Conservation (phyloP, 2,113 vertebrate genomes). For the Leptosomus discolor region DNA sequence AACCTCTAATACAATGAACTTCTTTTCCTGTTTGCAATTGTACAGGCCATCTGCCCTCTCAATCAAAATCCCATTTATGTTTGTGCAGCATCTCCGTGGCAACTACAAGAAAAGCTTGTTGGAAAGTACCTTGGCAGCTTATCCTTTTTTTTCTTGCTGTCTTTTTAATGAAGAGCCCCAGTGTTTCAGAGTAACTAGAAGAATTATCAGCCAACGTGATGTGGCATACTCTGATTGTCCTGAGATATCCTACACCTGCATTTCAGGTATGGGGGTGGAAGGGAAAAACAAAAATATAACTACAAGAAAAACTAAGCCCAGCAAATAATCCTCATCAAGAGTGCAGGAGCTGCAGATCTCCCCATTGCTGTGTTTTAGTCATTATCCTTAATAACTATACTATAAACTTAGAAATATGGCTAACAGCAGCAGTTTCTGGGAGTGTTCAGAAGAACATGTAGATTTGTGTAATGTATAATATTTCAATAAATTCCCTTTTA, state of each 20-base stretch:
- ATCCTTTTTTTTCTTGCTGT: neutral
- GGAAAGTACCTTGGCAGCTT: neutral
- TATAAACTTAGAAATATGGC: neutral
- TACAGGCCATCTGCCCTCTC: neutral
- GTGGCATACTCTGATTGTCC: neutral
- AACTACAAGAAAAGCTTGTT: neutral
- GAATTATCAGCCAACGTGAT: neutral
- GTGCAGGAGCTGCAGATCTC: neutral
- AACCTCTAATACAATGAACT: neutral
- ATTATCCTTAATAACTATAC: neutral
- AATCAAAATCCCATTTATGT: slow-evolving; percentile 29
- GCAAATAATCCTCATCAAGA: neutral
- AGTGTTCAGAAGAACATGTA: neutral
- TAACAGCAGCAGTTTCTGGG: neutral
- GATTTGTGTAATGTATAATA: neutral
- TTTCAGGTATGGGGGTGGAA: neutral
- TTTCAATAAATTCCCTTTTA: neutral
- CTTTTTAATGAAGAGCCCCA: neutral
- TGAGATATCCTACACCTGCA: neutral
- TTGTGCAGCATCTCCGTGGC: neutral
- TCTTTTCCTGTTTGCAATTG: neutral
- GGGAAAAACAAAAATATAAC: neutral
- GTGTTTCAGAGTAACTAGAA: neutral
- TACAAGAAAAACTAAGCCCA: neutral
- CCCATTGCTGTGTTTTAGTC: neutral